Evolutionary conservation across 2,888 invertebrate species (phyloP).

Genomic region (Parelbella ahira): DNA sequence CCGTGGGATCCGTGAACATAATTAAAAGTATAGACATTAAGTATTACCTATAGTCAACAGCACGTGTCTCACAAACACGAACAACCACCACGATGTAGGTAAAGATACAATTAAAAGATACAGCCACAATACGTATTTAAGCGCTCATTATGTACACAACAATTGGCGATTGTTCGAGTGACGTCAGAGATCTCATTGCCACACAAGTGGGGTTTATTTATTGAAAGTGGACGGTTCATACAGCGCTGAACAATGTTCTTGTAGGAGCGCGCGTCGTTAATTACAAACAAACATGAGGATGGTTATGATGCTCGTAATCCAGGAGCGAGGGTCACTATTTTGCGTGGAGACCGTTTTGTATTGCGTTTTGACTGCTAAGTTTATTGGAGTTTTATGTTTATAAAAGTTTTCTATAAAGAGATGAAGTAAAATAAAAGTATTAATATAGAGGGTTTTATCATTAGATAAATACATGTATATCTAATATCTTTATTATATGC

Average conservation of each 20-base stretch:
- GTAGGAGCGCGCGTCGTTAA: constrained; percentile 67
- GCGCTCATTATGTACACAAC: constrained; percentile 33
- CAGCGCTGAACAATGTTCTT: constrained; percentile 59
- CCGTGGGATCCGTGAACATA: too few species aligned
- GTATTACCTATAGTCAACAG: too few species aligned
- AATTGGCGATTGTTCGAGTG: constrained; percentile 43
- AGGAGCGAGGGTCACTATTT: constrained; percentile 35
- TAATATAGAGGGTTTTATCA: too few species aligned
- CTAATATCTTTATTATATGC: too few species aligned
- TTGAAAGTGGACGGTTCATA: constrained; percentile 40
- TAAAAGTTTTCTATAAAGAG: too few species aligned
- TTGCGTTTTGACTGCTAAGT: too few species aligned
- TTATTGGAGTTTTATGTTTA: too few species aligned
- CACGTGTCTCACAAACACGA: too few species aligned
- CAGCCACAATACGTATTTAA: constrained; percentile 28
- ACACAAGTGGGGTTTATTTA: constrained; percentile 66
- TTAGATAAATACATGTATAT: too few species aligned
- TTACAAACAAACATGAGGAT: constrained; percentile 65
- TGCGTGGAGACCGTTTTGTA: too few species aligned
- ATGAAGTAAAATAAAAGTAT: too few species aligned
- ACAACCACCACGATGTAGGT: constrained; percentile 10
- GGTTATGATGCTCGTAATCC: constrained; percentile 42
- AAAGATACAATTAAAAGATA: constrained; percentile 25
- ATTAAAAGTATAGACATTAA: too few species aligned
- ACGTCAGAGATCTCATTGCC: constrained; percentile 48